Percentiles rank a stretch among this genome's conserved stretches.
Evolutionary conservation across 2,888 invertebrate species (phyloP).

Genomic region (Drosophila borborema): DNA sequence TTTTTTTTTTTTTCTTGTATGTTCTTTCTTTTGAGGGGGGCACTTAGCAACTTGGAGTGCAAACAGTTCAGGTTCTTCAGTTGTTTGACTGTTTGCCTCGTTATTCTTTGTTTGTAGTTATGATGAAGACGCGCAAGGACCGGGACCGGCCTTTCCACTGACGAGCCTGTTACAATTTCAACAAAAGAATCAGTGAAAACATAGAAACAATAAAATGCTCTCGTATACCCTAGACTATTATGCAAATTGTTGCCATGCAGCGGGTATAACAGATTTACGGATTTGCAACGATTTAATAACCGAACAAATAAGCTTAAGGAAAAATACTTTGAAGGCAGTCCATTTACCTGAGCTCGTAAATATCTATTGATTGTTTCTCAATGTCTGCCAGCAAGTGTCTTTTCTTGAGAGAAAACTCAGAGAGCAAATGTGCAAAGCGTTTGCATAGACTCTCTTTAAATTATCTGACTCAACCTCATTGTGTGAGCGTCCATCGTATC

Average conservation of each 20-base stretch:
- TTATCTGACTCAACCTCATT: too few species aligned
- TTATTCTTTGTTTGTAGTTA: constrained; percentile 70
- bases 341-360: too few species aligned
- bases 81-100: constrained; percentile 52
- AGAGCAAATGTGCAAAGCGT: too few species aligned
- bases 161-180: constrained; percentile 56
- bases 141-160: constrained; percentile 13
- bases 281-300: too few species aligned
- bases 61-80: constrained; percentile 62
- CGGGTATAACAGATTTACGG: not conserved
- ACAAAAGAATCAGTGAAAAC: constrained; percentile 61
- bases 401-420: too few species aligned
- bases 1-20: not conserved
- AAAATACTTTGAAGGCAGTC: too few species aligned
- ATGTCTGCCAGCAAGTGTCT: too few species aligned
- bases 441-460: too few species aligned
- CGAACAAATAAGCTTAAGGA: not conserved
- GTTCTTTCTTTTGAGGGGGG: constrained; percentile 7
- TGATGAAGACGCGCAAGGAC: constrained; percentile 61
- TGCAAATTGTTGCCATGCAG: not conserved
- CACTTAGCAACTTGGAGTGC: constrained; percentile 61
- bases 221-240: constrained; percentile 25
- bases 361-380: too few species aligned
- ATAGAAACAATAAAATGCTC: constrained; percentile 46
- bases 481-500: too few species aligned